Percentiles rank a stretch among this genome's conserved stretches.
These are phyloP conservation scores for Crotalus viridis DNA, from an alignment of 2,113 vertebrate species.

Conservation along the genomic window DNA sequence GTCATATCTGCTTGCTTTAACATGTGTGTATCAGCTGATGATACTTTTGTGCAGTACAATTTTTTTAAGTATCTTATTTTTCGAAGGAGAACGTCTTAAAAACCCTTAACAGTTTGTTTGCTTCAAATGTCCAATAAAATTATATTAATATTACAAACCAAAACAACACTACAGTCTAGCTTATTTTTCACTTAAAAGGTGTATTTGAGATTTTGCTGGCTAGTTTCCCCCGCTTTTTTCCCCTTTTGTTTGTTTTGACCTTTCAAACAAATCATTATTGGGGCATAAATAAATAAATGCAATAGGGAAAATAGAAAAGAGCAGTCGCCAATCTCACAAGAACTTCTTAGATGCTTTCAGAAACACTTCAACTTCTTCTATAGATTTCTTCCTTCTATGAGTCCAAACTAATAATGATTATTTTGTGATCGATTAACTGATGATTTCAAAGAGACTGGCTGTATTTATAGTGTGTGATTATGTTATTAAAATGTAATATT, in stretches of 20 bases:
- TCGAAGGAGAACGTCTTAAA: neutral
- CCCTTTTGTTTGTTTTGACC: neutral
- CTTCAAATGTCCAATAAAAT: neutral
- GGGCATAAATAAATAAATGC: neutral
- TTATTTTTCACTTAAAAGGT: neutral
- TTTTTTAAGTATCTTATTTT: neutral
- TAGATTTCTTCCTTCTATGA: neutral
- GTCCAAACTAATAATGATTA: constrained; percentile 3
- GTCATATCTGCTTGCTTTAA: constrained; percentile 3
- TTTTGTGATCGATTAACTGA: neutral
- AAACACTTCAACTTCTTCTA: neutral
- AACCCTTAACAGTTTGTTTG: neutral
- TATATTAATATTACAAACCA: neutral
- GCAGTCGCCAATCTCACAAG: neutral
- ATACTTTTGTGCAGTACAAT: neutral
- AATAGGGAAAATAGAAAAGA: too few relatives aligned
- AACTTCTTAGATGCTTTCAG: neutral
- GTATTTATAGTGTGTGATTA: neutral
- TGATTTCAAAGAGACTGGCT: neutral
- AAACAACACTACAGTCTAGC: neutral
- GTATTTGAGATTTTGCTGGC: neutral
- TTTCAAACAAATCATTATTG: neutral
- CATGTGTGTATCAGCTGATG: neutral
- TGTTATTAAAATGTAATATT: constrained; percentile 10
- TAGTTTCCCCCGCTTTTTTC: neutral